These are phyloP conservation scores for Excalfactoria chinensis DNA, from an alignment of 2,113 vertebrate species.

Conservation along the genomic window DNA sequence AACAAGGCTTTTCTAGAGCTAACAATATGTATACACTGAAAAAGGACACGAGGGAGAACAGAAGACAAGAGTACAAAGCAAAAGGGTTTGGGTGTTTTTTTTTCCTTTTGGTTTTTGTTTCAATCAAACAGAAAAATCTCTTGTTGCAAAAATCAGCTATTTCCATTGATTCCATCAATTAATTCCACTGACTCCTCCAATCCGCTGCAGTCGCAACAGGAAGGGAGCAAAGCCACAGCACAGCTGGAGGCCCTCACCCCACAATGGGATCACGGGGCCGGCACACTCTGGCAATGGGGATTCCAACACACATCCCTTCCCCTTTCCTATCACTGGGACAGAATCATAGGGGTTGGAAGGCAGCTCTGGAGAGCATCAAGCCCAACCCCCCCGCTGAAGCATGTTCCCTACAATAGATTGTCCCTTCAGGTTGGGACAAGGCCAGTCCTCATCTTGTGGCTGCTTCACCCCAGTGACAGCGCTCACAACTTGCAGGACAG, in stretches of 20 bases:
- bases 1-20: too few species aligned
- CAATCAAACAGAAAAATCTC: background rate
- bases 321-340: background rate
- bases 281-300: background rate
- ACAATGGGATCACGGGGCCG: background rate
- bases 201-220: background rate
- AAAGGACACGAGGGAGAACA: background rate
- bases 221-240: background rate
- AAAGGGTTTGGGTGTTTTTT: background rate
- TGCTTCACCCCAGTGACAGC: rapidly evolving
- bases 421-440: background rate
- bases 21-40: background rate
- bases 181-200: background rate
- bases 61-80: background rate
- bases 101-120: background rate
- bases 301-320: background rate
- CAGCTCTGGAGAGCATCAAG: too few species aligned
- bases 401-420: too few species aligned
- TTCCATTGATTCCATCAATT: too few species aligned
- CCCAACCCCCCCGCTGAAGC: too few species aligned
- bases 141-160: background rate
- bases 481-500: background rate
- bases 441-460: background rate
- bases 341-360: too few species aligned
- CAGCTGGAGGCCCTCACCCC: background rate